Evolutionary conservation across 2,888 invertebrate genomes (phyloP).

Genomic region (Cotesia congregata): DNA sequence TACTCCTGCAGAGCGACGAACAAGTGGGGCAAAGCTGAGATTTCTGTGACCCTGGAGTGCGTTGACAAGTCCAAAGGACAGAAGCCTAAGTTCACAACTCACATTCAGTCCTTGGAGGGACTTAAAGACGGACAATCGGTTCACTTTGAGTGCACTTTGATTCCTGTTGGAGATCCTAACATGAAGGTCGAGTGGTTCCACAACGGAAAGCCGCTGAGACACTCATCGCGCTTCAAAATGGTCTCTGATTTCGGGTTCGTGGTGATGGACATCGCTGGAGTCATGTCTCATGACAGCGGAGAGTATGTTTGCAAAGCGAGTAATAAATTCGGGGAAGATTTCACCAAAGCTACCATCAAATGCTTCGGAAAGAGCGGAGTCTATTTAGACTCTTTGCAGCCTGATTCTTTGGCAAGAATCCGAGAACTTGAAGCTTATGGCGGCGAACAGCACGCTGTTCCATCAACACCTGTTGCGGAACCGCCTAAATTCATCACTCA

Average conservation of each 20-base stretch:
- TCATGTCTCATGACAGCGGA: constrained; percentile 92
- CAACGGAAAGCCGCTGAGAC: constrained; percentile 90
- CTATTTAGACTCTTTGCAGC: constrained; percentile 90
- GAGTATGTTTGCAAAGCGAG: constrained; percentile 94
- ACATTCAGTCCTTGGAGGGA: constrained; percentile 85
- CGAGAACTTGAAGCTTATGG: constrained; percentile 83
- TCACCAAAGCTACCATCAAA: constrained; percentile 85
- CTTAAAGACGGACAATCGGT: constrained; percentile 94
- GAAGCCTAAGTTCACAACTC: constrained; percentile 90
- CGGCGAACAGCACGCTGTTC: constrained; percentile 77
- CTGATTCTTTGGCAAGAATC: constrained; percentile 90
- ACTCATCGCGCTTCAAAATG: constrained; percentile 91
- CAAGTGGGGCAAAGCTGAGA: constrained; percentile 90
- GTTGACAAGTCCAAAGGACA: constrained; percentile 88
- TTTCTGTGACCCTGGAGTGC: constrained; percentile 85
- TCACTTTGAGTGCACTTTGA: constrained; percentile 94
- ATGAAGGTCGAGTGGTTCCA: constrained; percentile 98
- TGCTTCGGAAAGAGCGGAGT: constrained; percentile 90
- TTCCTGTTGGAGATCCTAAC: constrained; percentile 94
- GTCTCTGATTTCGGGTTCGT: constrained; percentile 97
- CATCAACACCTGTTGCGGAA: constrained; percentile 79
- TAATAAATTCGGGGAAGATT: constrained; percentile 92
- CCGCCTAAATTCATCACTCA: constrained; percentile 93
- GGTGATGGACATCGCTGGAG: constrained; percentile 93
- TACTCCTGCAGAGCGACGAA: constrained; percentile 92